A percentile compares a stretch with the other conserved stretches of the same genome.
phyloP scores from a whole-genome alignment of 2,113 vertebrate species.

The Cinclus mexicanus region DNA sequence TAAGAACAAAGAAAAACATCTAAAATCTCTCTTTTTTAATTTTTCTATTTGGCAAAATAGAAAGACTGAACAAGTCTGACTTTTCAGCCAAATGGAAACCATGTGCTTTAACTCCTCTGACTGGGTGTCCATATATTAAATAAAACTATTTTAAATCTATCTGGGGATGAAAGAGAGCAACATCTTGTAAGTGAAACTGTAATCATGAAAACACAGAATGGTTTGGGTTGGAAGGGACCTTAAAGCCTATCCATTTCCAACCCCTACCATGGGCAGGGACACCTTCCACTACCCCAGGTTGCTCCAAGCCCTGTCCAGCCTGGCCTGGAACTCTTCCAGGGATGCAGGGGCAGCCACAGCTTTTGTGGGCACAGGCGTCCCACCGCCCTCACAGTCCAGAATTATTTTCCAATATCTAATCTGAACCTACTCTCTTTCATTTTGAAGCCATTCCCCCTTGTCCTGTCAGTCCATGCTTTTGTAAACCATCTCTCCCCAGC shows the following conservation, averaged over 20 bases:
- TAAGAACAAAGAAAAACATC: slow-evolving; percentile 28
- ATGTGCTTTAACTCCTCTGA: background rate
- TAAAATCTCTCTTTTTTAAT: background rate
- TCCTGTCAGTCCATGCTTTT: background rate
- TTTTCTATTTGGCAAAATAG: slow-evolving; percentile 54
- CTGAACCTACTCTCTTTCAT: background rate
- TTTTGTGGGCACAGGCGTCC: accelerated
- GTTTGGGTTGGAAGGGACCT: background rate
- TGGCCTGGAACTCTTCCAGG: accelerated
- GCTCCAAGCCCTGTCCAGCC: accelerated
- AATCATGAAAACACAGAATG: background rate
- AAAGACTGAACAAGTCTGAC: slow-evolving; percentile 49
- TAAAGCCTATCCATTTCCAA: accelerated
- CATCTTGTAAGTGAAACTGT: background rate
- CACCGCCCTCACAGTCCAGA: background rate
- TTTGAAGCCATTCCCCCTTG: background rate
- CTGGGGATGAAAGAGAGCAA: background rate
- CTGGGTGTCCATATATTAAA: background rate
- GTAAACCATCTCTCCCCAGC: background rate
- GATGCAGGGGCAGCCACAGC: background rate
- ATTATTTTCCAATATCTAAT: background rate
- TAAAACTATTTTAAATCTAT: background rate
- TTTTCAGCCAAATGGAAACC: slow-evolving; percentile 37
- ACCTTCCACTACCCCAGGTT: accelerated
- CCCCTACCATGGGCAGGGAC: background rate